Percentiles rank a stretch among this genome's conserved stretches.
These are phyloP conservation scores for Lepus oiostolus DNA, from an alignment of 2,797 vertebrate species.

Conservation along the genomic window DNA sequence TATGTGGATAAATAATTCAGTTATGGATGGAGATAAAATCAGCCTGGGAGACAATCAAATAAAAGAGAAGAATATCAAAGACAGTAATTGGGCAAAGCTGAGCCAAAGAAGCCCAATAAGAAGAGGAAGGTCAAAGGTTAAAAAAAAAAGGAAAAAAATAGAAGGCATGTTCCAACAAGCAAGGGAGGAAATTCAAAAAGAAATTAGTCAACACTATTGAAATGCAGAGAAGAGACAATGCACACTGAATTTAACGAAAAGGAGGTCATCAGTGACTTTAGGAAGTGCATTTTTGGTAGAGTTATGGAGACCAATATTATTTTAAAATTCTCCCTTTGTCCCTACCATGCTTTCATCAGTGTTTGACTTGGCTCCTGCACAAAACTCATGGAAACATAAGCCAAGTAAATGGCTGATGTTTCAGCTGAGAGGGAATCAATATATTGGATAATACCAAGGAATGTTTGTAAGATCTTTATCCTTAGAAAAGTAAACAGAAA, in stretches of 20 bases:
- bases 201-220: background rate
- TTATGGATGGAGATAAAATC: background rate
- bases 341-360: background rate
- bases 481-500: background rate
- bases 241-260: background rate
- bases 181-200: conserved; percentile 24
- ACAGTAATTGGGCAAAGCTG: background rate
- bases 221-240: background rate
- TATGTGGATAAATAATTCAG: background rate
- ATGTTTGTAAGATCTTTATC: background rate
- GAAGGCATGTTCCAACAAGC: background rate
- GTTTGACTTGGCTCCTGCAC: background rate
- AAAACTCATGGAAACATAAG: background rate
- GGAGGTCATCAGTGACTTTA: background rate
- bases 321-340: background rate
- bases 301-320: background rate
- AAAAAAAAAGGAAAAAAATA: background rate
- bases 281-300: background rate
- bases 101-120: background rate
- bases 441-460: background rate
- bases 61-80: background rate
- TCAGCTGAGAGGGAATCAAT: background rate
- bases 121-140: background rate
- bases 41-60: background rate
- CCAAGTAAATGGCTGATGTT: background rate